Percentiles rank a stretch among this genome's conserved stretches.
These are phyloP conservation scores for Perca flavescens DNA, from an alignment of 2,113 vertebrate species.

Conservation along the genomic window DNA sequence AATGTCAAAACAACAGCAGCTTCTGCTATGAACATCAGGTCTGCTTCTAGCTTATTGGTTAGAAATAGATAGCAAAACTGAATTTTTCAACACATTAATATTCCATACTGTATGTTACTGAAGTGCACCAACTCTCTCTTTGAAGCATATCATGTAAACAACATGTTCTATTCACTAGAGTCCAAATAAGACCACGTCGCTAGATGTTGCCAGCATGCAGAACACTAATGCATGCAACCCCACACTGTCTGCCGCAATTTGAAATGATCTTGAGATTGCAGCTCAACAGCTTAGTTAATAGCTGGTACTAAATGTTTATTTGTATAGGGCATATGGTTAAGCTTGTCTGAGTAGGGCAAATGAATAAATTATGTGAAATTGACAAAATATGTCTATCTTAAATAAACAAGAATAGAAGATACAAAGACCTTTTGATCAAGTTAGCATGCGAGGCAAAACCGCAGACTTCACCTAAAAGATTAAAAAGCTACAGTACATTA, in stretches of 20 bases:
- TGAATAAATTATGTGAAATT: background rate
- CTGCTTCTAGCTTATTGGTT: background rate
- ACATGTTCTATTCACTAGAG: constrained; percentile 46
- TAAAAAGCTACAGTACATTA: background rate
- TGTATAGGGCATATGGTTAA: background rate
- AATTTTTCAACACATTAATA: constrained; percentile 46
- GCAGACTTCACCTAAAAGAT: background rate
- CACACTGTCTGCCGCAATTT: background rate
- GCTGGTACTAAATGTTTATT: constrained; percentile 16
- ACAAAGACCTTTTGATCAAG: background rate
- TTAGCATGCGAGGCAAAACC: background rate
- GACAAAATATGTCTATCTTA: background rate
- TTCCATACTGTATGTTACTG: constrained; percentile 36
- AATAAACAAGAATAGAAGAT: background rate
- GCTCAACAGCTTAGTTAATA: constrained; percentile 20
- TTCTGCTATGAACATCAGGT: background rate
- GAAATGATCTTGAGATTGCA: constrained; percentile 2
- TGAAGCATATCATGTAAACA: constrained; percentile 65
- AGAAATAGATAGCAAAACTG: constrained; percentile 13
- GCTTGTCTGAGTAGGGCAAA: background rate
- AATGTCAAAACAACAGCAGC: background rate
- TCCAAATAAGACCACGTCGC: constrained; percentile 36
- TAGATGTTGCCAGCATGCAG: constrained; percentile 9
- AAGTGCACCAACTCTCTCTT: constrained; percentile 24
- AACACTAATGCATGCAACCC: constrained; percentile 30